These are phyloP conservation scores for Semnopithecus entellus DNA, from an alignment of 2,113 vertebrate genomes.

Conservation along the genomic window DNA sequence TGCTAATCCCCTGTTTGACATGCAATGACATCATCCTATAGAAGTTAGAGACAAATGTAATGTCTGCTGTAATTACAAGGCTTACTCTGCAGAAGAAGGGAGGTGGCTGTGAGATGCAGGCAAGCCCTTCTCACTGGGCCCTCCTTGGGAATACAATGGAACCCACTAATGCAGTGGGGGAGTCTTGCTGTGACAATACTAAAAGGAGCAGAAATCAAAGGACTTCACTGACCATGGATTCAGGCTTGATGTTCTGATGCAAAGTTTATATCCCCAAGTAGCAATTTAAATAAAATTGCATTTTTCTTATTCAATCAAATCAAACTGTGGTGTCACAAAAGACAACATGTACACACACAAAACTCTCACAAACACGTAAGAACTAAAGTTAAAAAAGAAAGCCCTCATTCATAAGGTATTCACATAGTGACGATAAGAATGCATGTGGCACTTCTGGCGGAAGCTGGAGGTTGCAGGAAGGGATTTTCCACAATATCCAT, in stretches of 20 bases:
- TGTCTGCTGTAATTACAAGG: constrained; percentile 84
- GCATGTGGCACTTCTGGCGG: neutral
- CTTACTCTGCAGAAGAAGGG: constrained; percentile 65
- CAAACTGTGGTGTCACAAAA: neutral
- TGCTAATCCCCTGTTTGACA: constrained; percentile 79
- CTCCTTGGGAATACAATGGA: constrained; percentile 64
- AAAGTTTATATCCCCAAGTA: neutral
- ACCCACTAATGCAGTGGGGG: neutral
- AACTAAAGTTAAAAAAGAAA: neutral
- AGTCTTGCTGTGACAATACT: neutral
- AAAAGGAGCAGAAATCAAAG: constrained; percentile 67
- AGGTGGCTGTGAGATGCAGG: constrained; percentile 55
- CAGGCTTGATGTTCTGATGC: constrained; percentile 33
- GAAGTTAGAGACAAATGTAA: constrained; percentile 69
- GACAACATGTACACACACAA: neutral
- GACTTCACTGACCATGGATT: neutral
- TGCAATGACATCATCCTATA: constrained; percentile 66
- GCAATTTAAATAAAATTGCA: constrained; percentile 9
- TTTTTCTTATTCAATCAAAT: neutral
- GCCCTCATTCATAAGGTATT: neutral
- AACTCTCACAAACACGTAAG: neutral
- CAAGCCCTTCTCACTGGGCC: constrained; percentile 69
- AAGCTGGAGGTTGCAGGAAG: neutral
- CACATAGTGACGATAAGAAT: neutral
- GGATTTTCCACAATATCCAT: neutral